Evolutionary conservation across 2,113 vertebrate genomes (phyloP).

Genomic region (Leucosticte australis): DNA sequence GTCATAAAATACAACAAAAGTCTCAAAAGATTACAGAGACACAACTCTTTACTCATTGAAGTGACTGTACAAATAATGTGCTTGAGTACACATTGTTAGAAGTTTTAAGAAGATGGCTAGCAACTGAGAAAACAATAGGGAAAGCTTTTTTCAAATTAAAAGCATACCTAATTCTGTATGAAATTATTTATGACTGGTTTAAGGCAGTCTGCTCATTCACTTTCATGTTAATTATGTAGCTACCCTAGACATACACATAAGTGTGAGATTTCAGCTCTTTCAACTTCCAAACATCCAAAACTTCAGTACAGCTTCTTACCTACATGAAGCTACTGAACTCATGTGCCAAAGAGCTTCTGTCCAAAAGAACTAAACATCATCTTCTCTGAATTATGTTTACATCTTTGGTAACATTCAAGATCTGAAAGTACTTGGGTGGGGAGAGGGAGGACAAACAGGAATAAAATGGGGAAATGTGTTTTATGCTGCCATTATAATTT

Average conservation of each 20-base stretch:
- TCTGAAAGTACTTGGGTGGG: not conserved
- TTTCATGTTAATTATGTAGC: not conserved
- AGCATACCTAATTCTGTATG: not conserved
- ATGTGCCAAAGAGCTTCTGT: not conserved
- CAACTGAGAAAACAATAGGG: not conserved
- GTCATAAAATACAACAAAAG: not conserved
- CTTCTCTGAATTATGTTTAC: not conserved
- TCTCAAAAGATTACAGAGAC: not conserved
- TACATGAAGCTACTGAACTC: not conserved
- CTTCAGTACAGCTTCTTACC: not conserved
- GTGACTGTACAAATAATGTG: not conserved
- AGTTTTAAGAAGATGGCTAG: not conserved
- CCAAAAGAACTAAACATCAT: not conserved
- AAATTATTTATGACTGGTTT: not conserved
- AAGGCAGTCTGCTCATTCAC: not conserved
- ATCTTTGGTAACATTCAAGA: not conserved
- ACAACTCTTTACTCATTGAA: not conserved
- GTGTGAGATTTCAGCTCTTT: not conserved
- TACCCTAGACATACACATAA: not conserved
- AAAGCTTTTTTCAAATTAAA: not conserved
- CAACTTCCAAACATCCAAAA: not conserved
- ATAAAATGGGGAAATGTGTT: not conserved
- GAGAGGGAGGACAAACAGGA: not conserved
- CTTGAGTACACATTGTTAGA: not conserved
- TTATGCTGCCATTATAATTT: not conserved